Evolutionary conservation across 1,140 invertebrate genomes (phyloP).

Genomic region (Cecropterus lyciades): DNA sequence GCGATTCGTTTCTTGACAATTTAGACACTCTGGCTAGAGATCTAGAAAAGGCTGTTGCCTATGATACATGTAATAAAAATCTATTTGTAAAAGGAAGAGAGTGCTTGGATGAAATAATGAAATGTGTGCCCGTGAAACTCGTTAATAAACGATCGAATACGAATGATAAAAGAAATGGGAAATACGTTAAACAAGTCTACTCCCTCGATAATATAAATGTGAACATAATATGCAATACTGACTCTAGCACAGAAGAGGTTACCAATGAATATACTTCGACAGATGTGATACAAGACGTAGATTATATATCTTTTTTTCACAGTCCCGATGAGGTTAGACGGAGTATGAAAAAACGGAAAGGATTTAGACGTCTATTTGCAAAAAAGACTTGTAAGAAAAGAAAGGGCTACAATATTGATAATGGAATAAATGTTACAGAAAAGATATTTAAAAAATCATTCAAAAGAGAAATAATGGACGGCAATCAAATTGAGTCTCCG

Average conservation of each 20-base stretch:
- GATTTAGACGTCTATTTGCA: slow-evolving; percentile 43
- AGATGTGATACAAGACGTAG: not conserved
- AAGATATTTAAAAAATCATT: not conserved
- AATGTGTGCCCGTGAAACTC: slow-evolving; percentile 41
- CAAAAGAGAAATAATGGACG: slow-evolving; percentile 33
- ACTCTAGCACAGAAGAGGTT: slow-evolving; percentile 6
- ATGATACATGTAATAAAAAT: slow-evolving; percentile 39
- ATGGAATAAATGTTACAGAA: not conserved
- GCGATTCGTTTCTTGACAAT: slow-evolving; percentile 42
- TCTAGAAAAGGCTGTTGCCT: slow-evolving; percentile 42
- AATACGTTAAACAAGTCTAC: slow-evolving; percentile 48
- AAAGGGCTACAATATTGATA: slow-evolving; percentile 9
- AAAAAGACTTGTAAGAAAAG: slow-evolving; percentile 32
- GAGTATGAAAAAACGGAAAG: slow-evolving; percentile 38
- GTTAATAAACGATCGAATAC: slow-evolving; percentile 40
- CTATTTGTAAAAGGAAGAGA: slow-evolving; percentile 38
- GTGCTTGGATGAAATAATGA: slow-evolving; percentile 40
- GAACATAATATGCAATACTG: slow-evolving; percentile 62
- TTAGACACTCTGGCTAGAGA: slow-evolving; percentile 44
- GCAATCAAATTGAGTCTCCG: slow-evolving; percentile 40
- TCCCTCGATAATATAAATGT: slow-evolving; percentile 62
- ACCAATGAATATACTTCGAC: slow-evolving; percentile 1
- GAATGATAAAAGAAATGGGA: slow-evolving; percentile 32
- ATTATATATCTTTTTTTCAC: slow-evolving; percentile 24
- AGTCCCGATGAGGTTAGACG: slow-evolving; percentile 21